A percentile compares a stretch with the other conserved stretches of the same genome.
These are phyloP conservation scores for Chrysotoxum bicinctum DNA, from an alignment of 2,888 invertebrate genomes.

Conservation along the genomic window DNA sequence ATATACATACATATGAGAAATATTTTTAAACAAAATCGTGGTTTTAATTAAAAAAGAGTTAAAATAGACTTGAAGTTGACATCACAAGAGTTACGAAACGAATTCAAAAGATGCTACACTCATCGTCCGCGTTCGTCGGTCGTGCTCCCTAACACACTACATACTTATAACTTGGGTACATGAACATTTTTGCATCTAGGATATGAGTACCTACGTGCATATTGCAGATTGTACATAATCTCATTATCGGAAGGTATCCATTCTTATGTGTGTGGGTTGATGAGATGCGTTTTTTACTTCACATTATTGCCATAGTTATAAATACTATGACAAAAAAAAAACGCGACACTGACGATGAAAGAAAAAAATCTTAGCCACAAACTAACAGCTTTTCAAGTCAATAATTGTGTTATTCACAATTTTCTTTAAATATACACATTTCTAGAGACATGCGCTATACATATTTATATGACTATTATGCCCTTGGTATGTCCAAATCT, in stretches of 20 bases:
- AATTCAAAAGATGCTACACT: constrained; percentile 38
- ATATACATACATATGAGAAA: background rate
- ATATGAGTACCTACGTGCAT: constrained; percentile 52
- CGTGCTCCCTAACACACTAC: background rate
- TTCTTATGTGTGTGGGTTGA: constrained; percentile 43
- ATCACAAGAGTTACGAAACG: constrained; percentile 64
- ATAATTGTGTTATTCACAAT: constrained; percentile 69
- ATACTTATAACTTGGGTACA: constrained; percentile 11
- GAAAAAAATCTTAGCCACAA: constrained; percentile 58
- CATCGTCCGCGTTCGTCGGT: constrained; percentile 15
- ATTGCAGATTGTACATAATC: constrained; percentile 66
- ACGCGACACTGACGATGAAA: constrained; percentile 25
- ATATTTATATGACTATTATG: constrained; percentile 29
- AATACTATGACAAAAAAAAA: constrained; percentile 11
- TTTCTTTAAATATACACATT: constrained; percentile 68
- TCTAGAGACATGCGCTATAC: constrained; percentile 65
- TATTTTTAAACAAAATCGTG: constrained; percentile 25
- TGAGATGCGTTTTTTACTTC: constrained; percentile 10
- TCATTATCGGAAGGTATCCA: constrained; percentile 47
- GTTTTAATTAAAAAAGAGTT: constrained; percentile 50
- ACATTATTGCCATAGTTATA: constrained; percentile 45
- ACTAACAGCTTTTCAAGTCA: constrained; percentile 70
- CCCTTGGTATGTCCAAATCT: constrained; percentile 28
- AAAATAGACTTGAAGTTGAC: constrained; percentile 48
- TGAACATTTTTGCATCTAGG: constrained; percentile 48